These are phyloP conservation scores for Frankliniella fusca DNA, from an alignment of 2,888 invertebrate species.

Conservation along the genomic window DNA sequence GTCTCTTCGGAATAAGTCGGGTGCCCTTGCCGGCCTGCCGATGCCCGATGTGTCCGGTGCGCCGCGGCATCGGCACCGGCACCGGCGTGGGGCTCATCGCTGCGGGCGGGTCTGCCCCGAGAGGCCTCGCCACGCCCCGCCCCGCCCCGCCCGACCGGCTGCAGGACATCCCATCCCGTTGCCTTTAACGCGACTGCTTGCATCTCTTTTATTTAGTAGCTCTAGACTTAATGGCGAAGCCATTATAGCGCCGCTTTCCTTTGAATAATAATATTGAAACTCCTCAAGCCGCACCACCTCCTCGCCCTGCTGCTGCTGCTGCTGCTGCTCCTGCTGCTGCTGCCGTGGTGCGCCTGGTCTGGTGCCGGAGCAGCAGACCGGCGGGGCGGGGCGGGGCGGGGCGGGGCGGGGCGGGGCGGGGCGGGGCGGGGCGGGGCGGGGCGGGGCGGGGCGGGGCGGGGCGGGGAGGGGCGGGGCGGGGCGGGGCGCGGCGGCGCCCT, in stretches of 20 bases:
- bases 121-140: too few species aligned
- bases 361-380: neutral
- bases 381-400: neutral
- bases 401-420: too few species aligned
- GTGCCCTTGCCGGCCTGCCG: too few species aligned
- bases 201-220: conserved; percentile 18
- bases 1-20: too few species aligned
- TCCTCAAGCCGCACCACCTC: neutral
- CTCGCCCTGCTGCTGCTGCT: too few species aligned
- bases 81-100: neutral
- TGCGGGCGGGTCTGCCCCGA: neutral
- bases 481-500: too few species aligned
- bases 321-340: neutral
- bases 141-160: neutral
- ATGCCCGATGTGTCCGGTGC: too few species aligned
- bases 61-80: neutral
- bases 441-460: neutral
- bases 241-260: conserved; percentile 26
- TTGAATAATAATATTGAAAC: conserved; percentile 13
- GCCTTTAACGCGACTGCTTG: neutral
- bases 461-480: neutral
- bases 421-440: too few species aligned
- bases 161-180: neutral
- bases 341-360: neutral
- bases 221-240: neutral